Evolutionary conservation across 2,797 vertebrate genomes (phyloP).

Genomic region (Calcarius lapponicus): DNA sequence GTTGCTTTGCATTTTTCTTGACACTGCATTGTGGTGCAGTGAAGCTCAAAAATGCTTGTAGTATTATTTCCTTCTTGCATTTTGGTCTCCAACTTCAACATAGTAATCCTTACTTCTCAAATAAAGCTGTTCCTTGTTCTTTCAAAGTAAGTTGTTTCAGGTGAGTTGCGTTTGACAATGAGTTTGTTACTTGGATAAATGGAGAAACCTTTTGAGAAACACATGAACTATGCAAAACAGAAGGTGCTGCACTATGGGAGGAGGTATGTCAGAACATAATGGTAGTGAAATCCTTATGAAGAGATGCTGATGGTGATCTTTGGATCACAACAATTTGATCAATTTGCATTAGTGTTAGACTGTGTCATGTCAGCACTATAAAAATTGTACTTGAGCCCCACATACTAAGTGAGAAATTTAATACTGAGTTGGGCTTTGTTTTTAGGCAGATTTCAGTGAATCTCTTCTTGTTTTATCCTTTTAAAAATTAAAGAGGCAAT

Average conservation of each 20-base stretch:
- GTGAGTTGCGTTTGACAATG: background rate
- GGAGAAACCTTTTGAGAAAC: background rate
- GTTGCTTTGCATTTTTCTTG: background rate
- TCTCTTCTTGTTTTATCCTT: background rate
- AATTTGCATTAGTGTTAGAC: background rate
- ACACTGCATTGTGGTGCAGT: background rate
- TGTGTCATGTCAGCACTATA: background rate
- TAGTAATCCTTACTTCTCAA: background rate
- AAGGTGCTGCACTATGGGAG: background rate
- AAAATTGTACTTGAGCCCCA: background rate
- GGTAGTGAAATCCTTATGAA: background rate
- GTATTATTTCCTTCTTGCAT: background rate
- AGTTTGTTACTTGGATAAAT: background rate
- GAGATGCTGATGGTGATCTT: background rate
- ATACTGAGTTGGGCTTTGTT: background rate
- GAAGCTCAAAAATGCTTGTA: background rate
- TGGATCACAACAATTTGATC: background rate
- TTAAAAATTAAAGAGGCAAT: background rate
- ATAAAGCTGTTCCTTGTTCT: background rate
- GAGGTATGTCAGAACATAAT: background rate
- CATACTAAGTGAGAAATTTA: background rate
- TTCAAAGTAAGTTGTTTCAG: background rate
- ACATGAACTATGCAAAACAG: background rate
- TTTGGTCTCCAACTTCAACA: background rate
- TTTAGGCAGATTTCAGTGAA: background rate